Percentiles rank a stretch among this genome's conserved stretches.
Conservation (phyloP, 1,140 invertebrate species). For the Tachypleus tridentatus region DNA sequence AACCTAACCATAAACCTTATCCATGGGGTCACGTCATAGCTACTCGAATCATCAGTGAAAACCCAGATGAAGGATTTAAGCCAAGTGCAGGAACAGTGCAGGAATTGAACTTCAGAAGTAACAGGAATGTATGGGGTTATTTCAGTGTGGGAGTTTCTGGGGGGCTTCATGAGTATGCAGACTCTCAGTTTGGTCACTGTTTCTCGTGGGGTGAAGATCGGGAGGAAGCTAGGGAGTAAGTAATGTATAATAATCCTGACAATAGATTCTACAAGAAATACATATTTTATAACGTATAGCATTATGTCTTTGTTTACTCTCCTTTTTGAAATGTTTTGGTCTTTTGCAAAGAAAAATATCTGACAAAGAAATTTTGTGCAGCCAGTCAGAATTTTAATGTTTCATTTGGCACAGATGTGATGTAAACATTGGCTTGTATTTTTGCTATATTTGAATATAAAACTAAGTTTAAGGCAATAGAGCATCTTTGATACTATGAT, state of each 20-base stretch:
- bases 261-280: too few species aligned
- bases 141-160: conserved; percentile 96
- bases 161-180: conserved; percentile 96
- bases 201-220: conserved; percentile 99
- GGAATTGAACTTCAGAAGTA: conserved; percentile 95
- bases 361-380: too few species aligned
- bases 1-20: conserved; percentile 66
- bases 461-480: too few species aligned
- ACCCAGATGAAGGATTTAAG: conserved; percentile 98
- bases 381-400: too few species aligned
- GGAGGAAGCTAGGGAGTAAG: conserved; percentile 85
- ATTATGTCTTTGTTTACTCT: too few species aligned
- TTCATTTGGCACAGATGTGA: too few species aligned
- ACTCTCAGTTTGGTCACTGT: conserved; percentile 99
- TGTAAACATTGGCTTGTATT: too few species aligned
- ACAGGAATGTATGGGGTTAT: conserved; percentile 99
- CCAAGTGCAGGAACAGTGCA: conserved; percentile 96
- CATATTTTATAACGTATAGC: too few species aligned
- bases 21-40: conserved; percentile 98
- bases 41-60: conserved; percentile 96
- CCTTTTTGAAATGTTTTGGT: too few species aligned
- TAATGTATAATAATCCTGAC: conserved; percentile 15
- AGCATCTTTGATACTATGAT: too few species aligned
- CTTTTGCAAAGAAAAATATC: too few species aligned
- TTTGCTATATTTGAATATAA: too few species aligned